Base-by-base conservation (phyloP, 2,797 vertebrate species). In the Smutsia gigantea region DNA sequence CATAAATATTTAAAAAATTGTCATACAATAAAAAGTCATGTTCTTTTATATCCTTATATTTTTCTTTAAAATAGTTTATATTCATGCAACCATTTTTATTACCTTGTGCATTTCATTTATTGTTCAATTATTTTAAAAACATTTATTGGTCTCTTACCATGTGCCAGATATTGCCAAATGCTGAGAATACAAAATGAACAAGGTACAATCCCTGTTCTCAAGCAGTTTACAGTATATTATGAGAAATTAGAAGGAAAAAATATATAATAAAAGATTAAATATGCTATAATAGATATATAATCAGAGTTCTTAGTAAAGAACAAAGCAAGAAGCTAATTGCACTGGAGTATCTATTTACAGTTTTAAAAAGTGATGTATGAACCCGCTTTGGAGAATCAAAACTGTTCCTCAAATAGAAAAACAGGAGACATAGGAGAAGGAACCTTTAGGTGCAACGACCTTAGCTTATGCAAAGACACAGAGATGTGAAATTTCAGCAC, bases 61-160 rank as follows among this genome's bases (percentile, higher is more conserved):
- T 93, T 90, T 85, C 42, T 53, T 64, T 59, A 83, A 92, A 83
- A 74, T 95, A 69, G 12, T 89, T 82, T 81, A 78, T 37, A 63
- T 37, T 42, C 12, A 42, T 39, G 1, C 0, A 79, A 31, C 5
- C 7, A 42, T 39, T 86, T 79, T 69, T 39, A 53, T 83, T 49
- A 64, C 29, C 14, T 90, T 66, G 57, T 84, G 29, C 17, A 69
- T 46, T 89, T 85, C 21, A 69, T 53, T 69, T 77, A 87, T 63
- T 93, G 25, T 87, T 92, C 14, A 49, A 25, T 61, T 39, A 94
- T 94, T 92, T 63, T 1, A 39, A 77, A 83, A 63, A 87, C 5
- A 29, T 34, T 51, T 92, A 10, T 85, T 88, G 59, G 46, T 77
- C 12, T 77, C 14, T 46, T 72, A 57, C 21, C 55, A n/a, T 31